Percentiles rank a stretch among this genome's conserved stretches.
phyloP scores from a whole-genome alignment of 2,113 vertebrate genomes.

The Chaetura pelagica region DNA sequence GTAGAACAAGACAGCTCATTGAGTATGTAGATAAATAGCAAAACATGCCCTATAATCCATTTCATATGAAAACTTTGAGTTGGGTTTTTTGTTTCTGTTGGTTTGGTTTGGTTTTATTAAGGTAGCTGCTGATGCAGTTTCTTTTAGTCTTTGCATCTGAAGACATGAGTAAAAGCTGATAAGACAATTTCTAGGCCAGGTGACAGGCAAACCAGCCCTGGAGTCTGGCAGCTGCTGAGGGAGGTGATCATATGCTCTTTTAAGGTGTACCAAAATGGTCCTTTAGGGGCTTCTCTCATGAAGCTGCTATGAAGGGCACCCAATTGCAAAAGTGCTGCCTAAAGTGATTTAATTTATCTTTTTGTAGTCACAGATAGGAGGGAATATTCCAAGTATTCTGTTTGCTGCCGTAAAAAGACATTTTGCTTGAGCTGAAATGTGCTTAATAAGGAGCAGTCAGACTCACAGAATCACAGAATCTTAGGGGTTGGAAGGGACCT shows the following conservation, averaged over 20 bases:
- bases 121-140: neutral
- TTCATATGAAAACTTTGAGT: neutral
- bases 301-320: neutral
- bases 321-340: neutral
- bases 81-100: neutral
- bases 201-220: neutral
- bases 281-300: neutral
- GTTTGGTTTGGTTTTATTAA: neutral
- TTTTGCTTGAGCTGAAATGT: neutral
- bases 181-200: neutral
- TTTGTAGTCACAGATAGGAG: neutral
- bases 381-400: neutral
- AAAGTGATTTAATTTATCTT: neutral
- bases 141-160: neutral
- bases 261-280: neutral
- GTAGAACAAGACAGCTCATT: neutral
- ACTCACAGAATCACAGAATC: neutral
- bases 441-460: neutral
- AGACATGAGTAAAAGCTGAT: neutral
- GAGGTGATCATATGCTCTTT: neutral
- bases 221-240: neutral
- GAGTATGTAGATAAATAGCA: neutral
- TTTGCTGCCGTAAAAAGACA: neutral
- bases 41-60: neutral
- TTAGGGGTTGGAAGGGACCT: too few species aligned